Evolutionary conservation across 35 echinoderm and acorn worm genomes (phyloP).

Genomic region (Diadema setosum): DNA sequence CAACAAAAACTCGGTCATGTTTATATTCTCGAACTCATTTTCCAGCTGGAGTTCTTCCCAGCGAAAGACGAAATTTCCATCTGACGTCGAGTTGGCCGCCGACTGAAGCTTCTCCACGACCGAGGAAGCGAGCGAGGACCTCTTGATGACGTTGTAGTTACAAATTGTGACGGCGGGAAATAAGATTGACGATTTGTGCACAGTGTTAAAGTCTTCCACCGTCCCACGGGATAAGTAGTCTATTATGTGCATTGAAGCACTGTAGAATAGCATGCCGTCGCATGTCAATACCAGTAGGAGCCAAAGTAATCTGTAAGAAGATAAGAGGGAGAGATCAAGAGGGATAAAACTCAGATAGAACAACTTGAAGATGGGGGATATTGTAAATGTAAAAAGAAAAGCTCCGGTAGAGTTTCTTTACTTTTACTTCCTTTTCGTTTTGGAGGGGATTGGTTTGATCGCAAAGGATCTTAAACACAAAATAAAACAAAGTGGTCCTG

Average conservation of each 20-base stretch:
- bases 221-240: background rate
- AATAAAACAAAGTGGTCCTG: too few relatives aligned
- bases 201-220: background rate
- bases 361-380: background rate
- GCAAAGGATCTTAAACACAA: too few relatives aligned
- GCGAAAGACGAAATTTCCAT: too few relatives aligned
- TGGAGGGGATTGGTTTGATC: too few relatives aligned
- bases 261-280: background rate
- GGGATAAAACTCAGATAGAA: background rate
- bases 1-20: background rate
- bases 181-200: background rate
- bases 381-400: background rate
- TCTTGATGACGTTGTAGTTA: conserved; percentile 1
- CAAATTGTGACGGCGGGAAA: conserved; percentile 36
- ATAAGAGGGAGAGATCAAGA: background rate
- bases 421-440: too few relatives aligned
- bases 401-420: too few relatives aligned
- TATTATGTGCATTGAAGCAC: background rate
- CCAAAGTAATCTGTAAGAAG: background rate
- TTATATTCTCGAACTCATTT: too few relatives aligned
- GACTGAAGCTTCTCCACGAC: background rate
- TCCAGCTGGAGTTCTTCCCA: background rate
- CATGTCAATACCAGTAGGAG: background rate
- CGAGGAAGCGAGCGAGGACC: background rate
- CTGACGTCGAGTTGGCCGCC: background rate